Percentiles rank a stretch among this genome's conserved stretches.
Evolutionary conservation across 2,888 invertebrate species (phyloP).

Genomic region (Temnothorax rugatulus): DNA sequence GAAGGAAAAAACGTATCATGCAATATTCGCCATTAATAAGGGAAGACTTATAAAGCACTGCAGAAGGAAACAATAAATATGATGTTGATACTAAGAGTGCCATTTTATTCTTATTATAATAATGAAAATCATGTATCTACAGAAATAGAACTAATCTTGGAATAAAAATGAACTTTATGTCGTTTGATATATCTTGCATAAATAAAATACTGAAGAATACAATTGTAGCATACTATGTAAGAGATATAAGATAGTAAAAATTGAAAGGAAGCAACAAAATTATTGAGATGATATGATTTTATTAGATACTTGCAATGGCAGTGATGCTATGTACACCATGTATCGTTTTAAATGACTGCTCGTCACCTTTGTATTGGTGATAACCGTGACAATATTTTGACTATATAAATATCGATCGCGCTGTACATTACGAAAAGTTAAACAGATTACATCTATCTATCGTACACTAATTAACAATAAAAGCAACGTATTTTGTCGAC

Average conservation of each 20-base stretch:
- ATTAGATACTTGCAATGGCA: conserved; percentile 21
- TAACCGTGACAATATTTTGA: neutral
- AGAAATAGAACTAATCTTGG: neutral
- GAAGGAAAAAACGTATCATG: conserved; percentile 57
- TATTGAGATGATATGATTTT: conserved; percentile 23
- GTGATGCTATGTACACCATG: conserved; percentile 20
- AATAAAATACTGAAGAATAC: neutral
- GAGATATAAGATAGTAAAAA: neutral
- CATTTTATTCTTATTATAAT: conserved; percentile 25
- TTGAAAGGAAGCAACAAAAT: neutral
- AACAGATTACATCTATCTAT: conserved; percentile 8
- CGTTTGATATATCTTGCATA: neutral
- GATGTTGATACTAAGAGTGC: conserved; percentile 40
- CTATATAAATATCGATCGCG: conserved; percentile 30
- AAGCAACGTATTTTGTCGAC: neutral
- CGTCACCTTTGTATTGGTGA: neutral
- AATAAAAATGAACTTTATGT: neutral
- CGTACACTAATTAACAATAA: conserved; percentile 7
- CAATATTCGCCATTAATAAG: conserved; percentile 63
- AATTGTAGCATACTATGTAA: neutral
- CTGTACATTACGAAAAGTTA: conserved; percentile 38
- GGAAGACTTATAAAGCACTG: conserved; percentile 68
- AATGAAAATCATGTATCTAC: neutral
- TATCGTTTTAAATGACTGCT: conserved; percentile 26
- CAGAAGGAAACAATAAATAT: conserved; percentile 54